These are phyloP conservation scores for Adelphocoris suturalis DNA, from an alignment of 2,888 invertebrate species.

Conservation along the genomic window DNA sequence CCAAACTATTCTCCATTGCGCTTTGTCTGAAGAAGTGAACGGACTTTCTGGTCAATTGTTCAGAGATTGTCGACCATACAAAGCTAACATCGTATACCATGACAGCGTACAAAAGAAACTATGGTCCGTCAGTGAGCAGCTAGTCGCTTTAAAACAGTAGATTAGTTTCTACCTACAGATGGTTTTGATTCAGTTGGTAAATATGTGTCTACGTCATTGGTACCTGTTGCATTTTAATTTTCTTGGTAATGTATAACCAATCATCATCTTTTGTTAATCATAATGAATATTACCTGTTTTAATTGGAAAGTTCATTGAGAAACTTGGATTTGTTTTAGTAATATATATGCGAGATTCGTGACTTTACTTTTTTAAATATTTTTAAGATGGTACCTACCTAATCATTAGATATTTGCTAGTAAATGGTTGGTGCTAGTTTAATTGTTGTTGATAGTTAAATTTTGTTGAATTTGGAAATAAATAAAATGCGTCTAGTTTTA, in stretches of 20 bases:
- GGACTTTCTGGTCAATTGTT: slow-evolving; percentile 87
- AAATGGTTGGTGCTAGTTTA: neutral
- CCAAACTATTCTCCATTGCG: slow-evolving; percentile 89
- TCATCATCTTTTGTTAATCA: too few relatives aligned
- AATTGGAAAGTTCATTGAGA: neutral
- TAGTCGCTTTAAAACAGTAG: slow-evolving; percentile 32
- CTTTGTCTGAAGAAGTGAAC: slow-evolving; percentile 83
- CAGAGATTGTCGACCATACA: slow-evolving; percentile 85
- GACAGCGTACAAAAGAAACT: slow-evolving; percentile 83
- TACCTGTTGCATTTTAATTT: slow-evolving; percentile 28
- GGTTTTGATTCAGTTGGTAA: neutral
- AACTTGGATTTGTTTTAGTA: too few relatives aligned
- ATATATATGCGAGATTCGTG: too few relatives aligned
- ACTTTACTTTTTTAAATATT: too few relatives aligned
- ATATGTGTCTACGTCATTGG: neutral
- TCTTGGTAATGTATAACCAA: neutral
- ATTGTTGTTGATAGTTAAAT: neutral
- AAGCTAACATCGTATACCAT: slow-evolving; percentile 83
- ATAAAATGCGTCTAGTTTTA: too few relatives aligned
- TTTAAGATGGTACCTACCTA: too few relatives aligned
- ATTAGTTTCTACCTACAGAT: neutral
- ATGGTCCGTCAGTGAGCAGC: slow-evolving; percentile 84
- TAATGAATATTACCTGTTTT: neutral
- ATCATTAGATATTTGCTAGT: too few relatives aligned
- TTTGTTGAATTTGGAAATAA: too few relatives aligned